Evolutionary conservation across 2,888 invertebrate genomes (phyloP).

Genomic region (Zaprionus lineosus): DNA sequence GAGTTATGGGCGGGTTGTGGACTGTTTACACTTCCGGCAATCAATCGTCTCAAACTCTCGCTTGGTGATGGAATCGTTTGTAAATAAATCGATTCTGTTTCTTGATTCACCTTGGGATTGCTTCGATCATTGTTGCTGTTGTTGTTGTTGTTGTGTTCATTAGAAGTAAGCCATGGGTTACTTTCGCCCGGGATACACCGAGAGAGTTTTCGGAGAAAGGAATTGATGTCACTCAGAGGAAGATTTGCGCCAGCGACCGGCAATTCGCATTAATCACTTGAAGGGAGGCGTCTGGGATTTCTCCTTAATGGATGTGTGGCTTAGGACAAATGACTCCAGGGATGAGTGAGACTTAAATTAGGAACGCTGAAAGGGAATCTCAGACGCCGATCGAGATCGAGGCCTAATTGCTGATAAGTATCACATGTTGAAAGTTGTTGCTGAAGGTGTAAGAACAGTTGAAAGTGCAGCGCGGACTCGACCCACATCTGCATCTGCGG

Average conservation of each 20-base stretch:
- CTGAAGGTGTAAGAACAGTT: conserved; percentile 38
- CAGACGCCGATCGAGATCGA: conserved; percentile 15
- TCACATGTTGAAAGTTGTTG: conserved; percentile 47
- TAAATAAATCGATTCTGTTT: conserved; percentile 53
- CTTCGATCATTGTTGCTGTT: conserved; percentile 22
- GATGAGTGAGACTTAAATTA: conserved; percentile 13
- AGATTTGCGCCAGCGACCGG: conserved; percentile 18
- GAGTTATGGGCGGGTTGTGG: conserved; percentile 46
- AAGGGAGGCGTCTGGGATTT: conserved; percentile 15
- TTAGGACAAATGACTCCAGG: no score
- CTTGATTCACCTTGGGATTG: background rate
- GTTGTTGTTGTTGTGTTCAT: conserved; percentile 37
- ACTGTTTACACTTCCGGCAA: conserved; percentile 73
- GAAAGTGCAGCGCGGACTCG: conserved; percentile 40
- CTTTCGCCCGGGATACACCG: conserved; percentile 60
- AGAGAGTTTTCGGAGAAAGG: conserved; percentile 57
- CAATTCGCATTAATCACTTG: conserved; percentile 16
- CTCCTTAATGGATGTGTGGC: conserved; percentile 30
- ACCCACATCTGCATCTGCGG: conserved; percentile 14
- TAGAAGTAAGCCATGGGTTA: conserved; percentile 48
- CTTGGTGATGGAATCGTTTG: conserved; percentile 56
- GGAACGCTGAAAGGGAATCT: conserved; percentile 30
- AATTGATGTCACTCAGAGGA: conserved; percentile 37
- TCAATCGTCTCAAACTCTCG: conserved; percentile 65
- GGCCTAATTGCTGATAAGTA: conserved; percentile 63